Evolutionary conservation across 2,113 vertebrate species (phyloP).

Genomic region (Eonycteris spelaea): DNA sequence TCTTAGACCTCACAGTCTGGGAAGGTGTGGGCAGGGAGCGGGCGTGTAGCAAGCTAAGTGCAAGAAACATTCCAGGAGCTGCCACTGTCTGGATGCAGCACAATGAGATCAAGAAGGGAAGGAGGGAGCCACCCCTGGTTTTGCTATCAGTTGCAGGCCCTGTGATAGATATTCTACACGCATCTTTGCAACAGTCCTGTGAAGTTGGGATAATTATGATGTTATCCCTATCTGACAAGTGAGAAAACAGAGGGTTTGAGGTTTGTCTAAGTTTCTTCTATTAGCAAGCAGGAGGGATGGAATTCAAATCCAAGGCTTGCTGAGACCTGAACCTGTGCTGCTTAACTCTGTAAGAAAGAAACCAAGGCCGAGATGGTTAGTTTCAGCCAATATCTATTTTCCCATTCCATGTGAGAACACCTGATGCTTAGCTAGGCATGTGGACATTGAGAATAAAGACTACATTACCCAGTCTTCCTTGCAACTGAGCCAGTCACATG

Average conservation of each 20-base stretch:
- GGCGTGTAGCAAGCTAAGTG: neutral
- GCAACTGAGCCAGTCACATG: neutral
- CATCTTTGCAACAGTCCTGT: neutral
- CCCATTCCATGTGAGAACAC: neutral
- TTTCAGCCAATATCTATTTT: neutral
- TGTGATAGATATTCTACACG: rapidly evolving
- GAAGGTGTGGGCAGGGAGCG: neutral
- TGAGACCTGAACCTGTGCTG: neutral
- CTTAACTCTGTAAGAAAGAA: neutral
- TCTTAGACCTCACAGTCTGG: neutral
- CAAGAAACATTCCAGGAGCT: neutral
- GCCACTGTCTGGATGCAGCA: neutral
- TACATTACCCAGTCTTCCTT: neutral
- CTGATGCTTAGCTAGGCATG: neutral
- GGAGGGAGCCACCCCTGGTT: neutral
- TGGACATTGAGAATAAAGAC: neutral
- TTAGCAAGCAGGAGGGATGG: neutral
- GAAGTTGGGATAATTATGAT: neutral
- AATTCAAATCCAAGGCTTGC: neutral
- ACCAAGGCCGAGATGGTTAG: neutral
- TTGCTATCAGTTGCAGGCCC: neutral
- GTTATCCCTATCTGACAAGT: neutral
- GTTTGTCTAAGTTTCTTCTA: neutral
- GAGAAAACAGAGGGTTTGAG: neutral
- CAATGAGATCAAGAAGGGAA: neutral